Conservation (phyloP, 35 echinoderm and acorn worm genomes). For the Apostichopus parvimensis region DNA sequence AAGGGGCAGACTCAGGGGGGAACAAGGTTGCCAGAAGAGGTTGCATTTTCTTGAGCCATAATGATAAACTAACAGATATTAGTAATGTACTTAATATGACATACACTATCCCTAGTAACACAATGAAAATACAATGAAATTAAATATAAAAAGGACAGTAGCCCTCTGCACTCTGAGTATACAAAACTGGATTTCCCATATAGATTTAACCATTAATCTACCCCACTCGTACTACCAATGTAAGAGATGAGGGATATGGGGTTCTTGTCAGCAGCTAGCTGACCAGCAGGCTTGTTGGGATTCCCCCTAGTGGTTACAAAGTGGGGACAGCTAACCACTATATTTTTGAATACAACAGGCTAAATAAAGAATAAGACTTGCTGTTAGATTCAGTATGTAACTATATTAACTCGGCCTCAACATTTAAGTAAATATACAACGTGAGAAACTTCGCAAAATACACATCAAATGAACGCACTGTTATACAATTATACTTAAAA, state of each 20-base stretch:
- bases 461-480: too few species aligned
- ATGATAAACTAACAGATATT: neutral
- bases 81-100: too few species aligned
- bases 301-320: neutral
- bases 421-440: too few species aligned
- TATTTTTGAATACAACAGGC: too few species aligned
- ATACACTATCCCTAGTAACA: neutral
- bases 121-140: neutral
- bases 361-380: too few species aligned
- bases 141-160: neutral
- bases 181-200: neutral
- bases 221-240: conserved; percentile 29
- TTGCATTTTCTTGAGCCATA: neutral
- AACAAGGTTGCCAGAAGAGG: neutral
- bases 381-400: too few species aligned
- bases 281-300: too few species aligned
- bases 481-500: too few species aligned
- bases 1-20: neutral
- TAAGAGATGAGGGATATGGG: neutral
- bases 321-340: neutral
- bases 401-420: too few species aligned
- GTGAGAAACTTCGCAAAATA: too few species aligned
- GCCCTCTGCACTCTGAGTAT: neutral
- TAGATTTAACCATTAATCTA: neutral
- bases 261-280: too few species aligned